phyloP scores from a whole-genome alignment of 2,797 vertebrate genomes.

The Rhinichthys osculus region DNA sequence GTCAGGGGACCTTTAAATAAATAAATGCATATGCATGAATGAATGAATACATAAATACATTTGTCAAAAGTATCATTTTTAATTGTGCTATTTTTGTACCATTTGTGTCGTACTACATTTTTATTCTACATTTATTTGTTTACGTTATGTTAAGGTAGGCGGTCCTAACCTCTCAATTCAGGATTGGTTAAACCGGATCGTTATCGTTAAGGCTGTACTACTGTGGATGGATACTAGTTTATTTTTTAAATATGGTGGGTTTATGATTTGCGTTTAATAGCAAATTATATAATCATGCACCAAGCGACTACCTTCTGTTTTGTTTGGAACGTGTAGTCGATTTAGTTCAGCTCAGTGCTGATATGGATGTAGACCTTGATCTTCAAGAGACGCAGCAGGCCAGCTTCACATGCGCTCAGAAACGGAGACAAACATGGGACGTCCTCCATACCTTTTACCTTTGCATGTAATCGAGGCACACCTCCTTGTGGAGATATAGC shows the following conservation, averaged over 20 bases:
- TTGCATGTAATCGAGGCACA: not conserved
- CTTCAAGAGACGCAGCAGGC: not conserved
- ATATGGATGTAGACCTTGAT: constrained; percentile 17
- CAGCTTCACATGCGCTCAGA: not conserved
- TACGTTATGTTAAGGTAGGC: not conserved
- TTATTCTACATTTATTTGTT: not conserved
- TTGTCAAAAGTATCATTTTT: not conserved
- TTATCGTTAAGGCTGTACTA: not conserved
- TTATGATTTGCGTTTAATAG: not conserved
- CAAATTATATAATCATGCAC: not conserved
- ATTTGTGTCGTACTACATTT: not conserved
- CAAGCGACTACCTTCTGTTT: not conserved
- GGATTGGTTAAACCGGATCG: not conserved
- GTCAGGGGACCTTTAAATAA: too few relatives aligned
- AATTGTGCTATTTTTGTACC: not conserved
- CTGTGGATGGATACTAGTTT: not conserved
- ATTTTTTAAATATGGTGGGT: not conserved
- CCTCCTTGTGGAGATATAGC: constrained; percentile 12
- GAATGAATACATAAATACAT: not conserved
- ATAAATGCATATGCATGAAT: not conserved
- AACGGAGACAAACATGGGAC: not conserved
- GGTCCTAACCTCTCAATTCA: not conserved
- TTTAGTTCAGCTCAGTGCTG: constrained; percentile 3
- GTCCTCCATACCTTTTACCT: not conserved
- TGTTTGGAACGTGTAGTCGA: not conserved